Base-by-base conservation (phyloP, 2,888 invertebrate species). In the Lypha dubia region DNA sequence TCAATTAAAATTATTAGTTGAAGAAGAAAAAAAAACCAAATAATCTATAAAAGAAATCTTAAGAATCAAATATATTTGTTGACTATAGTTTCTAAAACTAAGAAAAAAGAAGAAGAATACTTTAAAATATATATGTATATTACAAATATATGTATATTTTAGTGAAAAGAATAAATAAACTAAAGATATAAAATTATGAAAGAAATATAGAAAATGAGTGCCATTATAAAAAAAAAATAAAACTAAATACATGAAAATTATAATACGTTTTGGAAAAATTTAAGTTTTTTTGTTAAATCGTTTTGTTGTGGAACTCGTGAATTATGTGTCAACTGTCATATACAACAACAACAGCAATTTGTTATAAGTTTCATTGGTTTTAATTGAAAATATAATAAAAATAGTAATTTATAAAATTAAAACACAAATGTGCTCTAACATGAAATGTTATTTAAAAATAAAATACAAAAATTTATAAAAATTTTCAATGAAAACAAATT, bases 141-240 rank as follows among this genome's bases (percentile, higher is more conserved):
- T 46, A n/a, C 51, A 77, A 68, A 73, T 20, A 65, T 46, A 74
- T 46, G 58, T 46, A 46, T 44, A 56, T 79, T 63, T 86, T 70
- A 80, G 46, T 71, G 46, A 71, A 75, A 63, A 24, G 41, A 70
- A 71, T 38, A 56, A 44, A 62, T 44, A 56, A 56, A 56, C 71
- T 17, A 60, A 63, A 56, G 17, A 15, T 44, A 60, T 51, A 62
- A 41, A 56, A 20, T 67, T 53, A 24, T 67, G 22, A 58, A 62
- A 44, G 51, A 79, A 67, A 71, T 51, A 80, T 74, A 81, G 84
- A 77, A 84, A 77, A 81, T 84, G 84, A 84, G 84, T 84, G 84
- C 84, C 84, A 84, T 84, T 84, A 84, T 81, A 67, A 62, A 79
- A 70, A 53, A 44, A 17, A 46, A 24, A 41, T 41, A 24, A 13